Base-by-base conservation (phyloP, 2,888 invertebrate species). In the Plebejus melissa region DNA sequence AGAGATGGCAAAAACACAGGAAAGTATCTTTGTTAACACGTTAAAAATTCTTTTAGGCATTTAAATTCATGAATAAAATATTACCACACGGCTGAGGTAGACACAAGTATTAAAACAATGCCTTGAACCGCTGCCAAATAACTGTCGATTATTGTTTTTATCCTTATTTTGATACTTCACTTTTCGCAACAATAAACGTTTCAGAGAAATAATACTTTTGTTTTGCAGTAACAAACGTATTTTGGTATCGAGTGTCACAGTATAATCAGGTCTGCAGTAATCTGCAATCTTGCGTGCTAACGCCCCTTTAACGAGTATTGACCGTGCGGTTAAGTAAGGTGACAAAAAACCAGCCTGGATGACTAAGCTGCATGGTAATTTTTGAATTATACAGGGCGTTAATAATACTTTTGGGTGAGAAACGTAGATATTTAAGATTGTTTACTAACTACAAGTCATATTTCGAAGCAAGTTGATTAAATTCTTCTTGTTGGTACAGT, bases 241-340 rank as follows among this genome's bases (percentile, higher is more conserved):
- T 60, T 60, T 32, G 60, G 60, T 60, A 28, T 60, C 4, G 28
- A 11, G 60, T 60, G 28, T n/a, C 60, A 60, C 28, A 60, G 60
- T 60, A 28, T 60, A 32, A 60, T 60, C 60, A 60, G 28, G 58
- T 58, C 58, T 28, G 11, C 60, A 9, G 65, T 32, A 65, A 65
- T 65, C 32, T 65, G 11, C 9, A 65, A 36, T 65, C 5, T 65
- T 36, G 65, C 65, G 65, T 65, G 65, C 65, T 65, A 65, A 65
- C 65, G 32, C 65, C 65, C 32, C 32, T 65, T 13, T 65, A 36
- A 65, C 65, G 65, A 65, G 32, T 65, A 65, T 65, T 65, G 65
- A 65, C 65, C 65, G 65, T 36, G 11, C 65, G 65, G 36, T 65
- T 65, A 65, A 65, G 32, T 65, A 65, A 32, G 32, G 65, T 65